phyloP scores from a whole-genome alignment of 2,888 invertebrate genomes.

The Tanypteryx hageni region DNA sequence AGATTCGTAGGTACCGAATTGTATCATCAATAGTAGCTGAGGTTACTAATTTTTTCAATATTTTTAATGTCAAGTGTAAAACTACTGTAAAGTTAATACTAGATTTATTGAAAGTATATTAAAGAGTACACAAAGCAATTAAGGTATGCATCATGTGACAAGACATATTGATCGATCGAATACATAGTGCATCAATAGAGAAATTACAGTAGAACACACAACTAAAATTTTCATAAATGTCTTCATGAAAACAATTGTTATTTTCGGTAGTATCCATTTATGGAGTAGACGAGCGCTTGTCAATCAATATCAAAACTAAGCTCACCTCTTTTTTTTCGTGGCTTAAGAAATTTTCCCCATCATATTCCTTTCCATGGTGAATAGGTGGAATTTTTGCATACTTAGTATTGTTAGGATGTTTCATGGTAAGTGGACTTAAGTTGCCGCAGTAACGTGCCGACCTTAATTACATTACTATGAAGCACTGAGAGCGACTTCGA shows the following conservation, averaged over 20 bases:
- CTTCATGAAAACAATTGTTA: not conserved
- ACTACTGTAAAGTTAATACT: not conserved
- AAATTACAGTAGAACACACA: not conserved
- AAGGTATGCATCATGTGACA: slow-evolving; percentile 37
- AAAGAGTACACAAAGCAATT: slow-evolving; percentile 39
- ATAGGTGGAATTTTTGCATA: slow-evolving; percentile 74
- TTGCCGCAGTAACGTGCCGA: slow-evolving; percentile 61
- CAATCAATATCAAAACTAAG: slow-evolving; percentile 67
- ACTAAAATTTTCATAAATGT: not conserved
- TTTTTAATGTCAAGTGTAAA: not conserved
- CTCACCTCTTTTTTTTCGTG: slow-evolving; percentile 67
- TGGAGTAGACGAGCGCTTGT: not conserved
- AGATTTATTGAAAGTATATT: slow-evolving; percentile 5
- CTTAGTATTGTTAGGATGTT: slow-evolving; percentile 74
- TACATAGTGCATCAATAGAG: not conserved
- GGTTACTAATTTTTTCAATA: no score
- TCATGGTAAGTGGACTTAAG: slow-evolving; percentile 71
- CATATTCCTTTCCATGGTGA: slow-evolving; percentile 71
- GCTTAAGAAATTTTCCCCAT: slow-evolving; percentile 68
- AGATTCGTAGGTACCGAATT: not conserved
- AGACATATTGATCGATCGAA: slow-evolving; percentile 49
- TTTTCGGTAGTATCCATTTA: not conserved
- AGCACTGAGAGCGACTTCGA: not conserved
- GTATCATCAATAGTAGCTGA: not conserved
- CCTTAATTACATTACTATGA: slow-evolving; percentile 67